phyloP scores from a whole-genome alignment of 2,113 vertebrate species.

The Pelmatolapia mariae region DNA sequence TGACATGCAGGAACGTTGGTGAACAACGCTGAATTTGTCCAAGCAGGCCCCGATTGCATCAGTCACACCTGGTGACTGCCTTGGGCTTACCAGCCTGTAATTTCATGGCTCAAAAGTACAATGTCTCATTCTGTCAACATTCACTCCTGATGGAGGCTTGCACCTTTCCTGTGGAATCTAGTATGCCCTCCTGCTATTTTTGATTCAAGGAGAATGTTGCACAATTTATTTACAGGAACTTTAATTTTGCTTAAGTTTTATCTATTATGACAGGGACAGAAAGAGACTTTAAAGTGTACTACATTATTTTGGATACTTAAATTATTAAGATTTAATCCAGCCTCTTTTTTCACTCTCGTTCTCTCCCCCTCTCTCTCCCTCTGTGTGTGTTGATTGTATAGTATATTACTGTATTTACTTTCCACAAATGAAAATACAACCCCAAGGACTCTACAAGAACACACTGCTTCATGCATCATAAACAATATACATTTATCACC shows the following conservation, averaged over 20 bases:
- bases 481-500: constrained; percentile 23
- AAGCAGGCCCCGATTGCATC: constrained; percentile 68
- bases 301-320: neutral
- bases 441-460: constrained; percentile 2
- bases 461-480: constrained; percentile 25
- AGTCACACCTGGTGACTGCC: constrained; percentile 71
- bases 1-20: constrained; percentile 65
- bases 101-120: constrained; percentile 74
- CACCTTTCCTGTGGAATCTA: constrained; percentile 39
- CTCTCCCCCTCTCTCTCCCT: neutral
- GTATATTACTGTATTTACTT: neutral
- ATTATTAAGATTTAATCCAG: neutral
- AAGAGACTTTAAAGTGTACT: neutral
- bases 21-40: constrained; percentile 51
- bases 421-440: constrained; percentile 18
- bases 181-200: neutral
- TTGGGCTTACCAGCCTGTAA: constrained; percentile 71
- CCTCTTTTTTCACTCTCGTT: neutral
- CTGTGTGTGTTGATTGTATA: neutral
- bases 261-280: neutral
- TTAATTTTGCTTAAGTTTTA: neutral
- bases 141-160: constrained; percentile 51
- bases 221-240: neutral
- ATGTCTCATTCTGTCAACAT: constrained; percentile 70
- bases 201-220: neutral